Percentiles rank a stretch among this genome's conserved stretches.
Conservation (phyloP, 2,113 vertebrate genomes). For the Indicator maculatus region DNA sequence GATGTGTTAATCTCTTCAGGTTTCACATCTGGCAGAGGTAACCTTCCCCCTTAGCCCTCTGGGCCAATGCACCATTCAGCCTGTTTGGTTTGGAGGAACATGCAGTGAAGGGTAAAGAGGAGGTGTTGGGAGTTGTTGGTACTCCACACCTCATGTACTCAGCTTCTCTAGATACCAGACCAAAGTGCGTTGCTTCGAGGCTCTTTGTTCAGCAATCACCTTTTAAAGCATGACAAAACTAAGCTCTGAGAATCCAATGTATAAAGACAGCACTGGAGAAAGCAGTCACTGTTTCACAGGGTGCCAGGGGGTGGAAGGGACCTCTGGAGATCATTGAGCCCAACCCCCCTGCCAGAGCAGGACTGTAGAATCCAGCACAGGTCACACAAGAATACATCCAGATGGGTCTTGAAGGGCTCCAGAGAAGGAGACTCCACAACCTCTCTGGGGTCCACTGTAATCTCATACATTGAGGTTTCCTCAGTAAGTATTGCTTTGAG, state of each 20-base stretch:
- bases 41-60: not conserved
- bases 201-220: not conserved
- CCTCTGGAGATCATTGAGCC: too few species aligned
- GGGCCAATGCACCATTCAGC: accelerated
- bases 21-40: not conserved
- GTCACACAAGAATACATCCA: too few species aligned
- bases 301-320: too few species aligned
- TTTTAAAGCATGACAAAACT: not conserved
- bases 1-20: not conserved
- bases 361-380: too few species aligned
- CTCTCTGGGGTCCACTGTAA: too few species aligned
- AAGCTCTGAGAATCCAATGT: not conserved
- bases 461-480: too few species aligned
- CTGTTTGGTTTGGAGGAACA: not conserved
- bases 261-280: not conserved
- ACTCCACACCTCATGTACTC: not conserved
- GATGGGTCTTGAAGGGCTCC: too few species aligned
- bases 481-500: too few species aligned
- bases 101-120: not conserved
- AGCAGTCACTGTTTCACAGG: not conserved
- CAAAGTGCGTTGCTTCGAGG: not conserved
- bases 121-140: not conserved
- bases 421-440: too few species aligned
- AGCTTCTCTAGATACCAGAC: not conserved
- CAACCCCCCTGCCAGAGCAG: too few species aligned